These are phyloP conservation scores for Greenwoodochromis staneri DNA, from an alignment of 2,113 vertebrate species.

Conservation along the genomic window DNA sequence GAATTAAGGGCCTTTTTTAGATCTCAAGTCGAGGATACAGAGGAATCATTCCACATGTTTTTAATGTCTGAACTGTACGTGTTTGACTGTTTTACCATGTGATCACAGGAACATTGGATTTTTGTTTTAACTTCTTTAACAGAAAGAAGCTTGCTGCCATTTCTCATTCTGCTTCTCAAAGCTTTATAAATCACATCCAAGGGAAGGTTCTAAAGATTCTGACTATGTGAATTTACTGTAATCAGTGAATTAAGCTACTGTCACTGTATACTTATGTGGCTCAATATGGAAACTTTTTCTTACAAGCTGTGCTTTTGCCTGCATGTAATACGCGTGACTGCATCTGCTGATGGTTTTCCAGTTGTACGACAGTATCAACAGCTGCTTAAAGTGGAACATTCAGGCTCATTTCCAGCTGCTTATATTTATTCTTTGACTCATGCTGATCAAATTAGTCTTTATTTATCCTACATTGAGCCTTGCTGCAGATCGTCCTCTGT, in stretches of 20 bases:
- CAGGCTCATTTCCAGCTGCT: not conserved
- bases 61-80: not conserved
- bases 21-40: not conserved
- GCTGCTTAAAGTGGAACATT: not conserved
- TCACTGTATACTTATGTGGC: not conserved
- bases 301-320: not conserved
- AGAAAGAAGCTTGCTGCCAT: not conserved
- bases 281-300: not conserved
- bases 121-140: not conserved
- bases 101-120: not conserved
- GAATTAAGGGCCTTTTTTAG: not conserved
- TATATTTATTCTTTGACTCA: not conserved
- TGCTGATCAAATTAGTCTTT: not conserved
- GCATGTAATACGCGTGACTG: accelerated
- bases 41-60: not conserved
- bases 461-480: not conserved
- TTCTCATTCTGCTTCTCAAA: not conserved
- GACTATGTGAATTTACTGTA: not conserved
- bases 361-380: not conserved
- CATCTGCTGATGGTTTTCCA: not conserved
- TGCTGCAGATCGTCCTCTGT: not conserved
- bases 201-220: not conserved
- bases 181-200: not conserved
- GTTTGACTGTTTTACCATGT: not conserved
- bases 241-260: slow-evolving; percentile 19